Conservation (phyloP, 2,888 invertebrate genomes). For the Abrostola triplasia region DNA sequence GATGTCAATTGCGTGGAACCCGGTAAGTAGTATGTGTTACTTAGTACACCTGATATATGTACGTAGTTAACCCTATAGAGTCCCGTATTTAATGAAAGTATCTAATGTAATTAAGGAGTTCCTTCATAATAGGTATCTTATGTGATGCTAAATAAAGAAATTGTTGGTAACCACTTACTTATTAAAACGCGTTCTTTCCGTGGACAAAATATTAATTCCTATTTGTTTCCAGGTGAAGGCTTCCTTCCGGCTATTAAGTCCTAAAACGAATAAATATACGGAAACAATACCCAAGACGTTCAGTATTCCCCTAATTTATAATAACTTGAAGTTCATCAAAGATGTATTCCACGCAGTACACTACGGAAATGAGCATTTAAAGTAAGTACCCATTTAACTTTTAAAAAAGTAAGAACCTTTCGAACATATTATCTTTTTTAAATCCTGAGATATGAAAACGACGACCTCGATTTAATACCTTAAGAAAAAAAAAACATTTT, state of each 20-base stretch:
- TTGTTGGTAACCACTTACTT: too few relatives aligned
- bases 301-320: conserved; percentile 82
- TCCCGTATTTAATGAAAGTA: too few relatives aligned
- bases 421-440: not conserved
- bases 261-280: conserved; percentile 79
- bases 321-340: conserved; percentile 79
- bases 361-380: conserved; percentile 76
- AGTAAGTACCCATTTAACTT: conserved; percentile 69
- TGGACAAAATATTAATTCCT: not conserved
- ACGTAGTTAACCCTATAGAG: not conserved
- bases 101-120: too few relatives aligned
- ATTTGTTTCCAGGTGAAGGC: conserved; percentile 77
- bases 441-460: not conserved
- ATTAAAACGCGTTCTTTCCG: too few relatives aligned
- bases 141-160: too few relatives aligned
- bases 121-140: too few relatives aligned
- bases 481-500: not conserved
- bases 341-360: conserved; percentile 73
- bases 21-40: conserved; percentile 68
- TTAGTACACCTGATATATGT: conserved; percentile 1
- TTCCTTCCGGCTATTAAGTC: conserved; percentile 77
- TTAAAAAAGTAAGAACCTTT: not conserved
- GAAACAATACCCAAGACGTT: conserved; percentile 77
- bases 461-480: not conserved
- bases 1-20: conserved; percentile 84